Evolutionary conservation across 2,888 invertebrate genomes (phyloP), one percentile per base, ranked within the genome.

Genomic region (Nemotelus nigrinus): DNA sequence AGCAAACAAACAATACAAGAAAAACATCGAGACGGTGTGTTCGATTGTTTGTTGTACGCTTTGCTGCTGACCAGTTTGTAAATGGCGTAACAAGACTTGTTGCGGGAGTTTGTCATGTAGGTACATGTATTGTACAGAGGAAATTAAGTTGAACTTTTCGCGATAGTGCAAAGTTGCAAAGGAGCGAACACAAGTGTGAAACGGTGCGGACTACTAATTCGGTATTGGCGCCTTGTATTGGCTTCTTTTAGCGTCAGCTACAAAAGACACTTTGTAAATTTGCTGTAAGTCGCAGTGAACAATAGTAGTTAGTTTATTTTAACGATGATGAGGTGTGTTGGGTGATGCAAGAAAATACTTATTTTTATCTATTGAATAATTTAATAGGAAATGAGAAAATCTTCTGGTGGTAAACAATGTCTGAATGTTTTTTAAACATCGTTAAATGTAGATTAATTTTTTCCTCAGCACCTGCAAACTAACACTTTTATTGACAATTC

Each of bases 171-270:
- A 41, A 70, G 43, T 55, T 43, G 53, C 55, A 55, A 70, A 70
- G 41, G 3, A 55, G 55, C 45, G 10, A 70, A 70, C 55, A 55
- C 55, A 55, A 41, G 41, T 53, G 55, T 43, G 10, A 53, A 70
- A 55, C 70, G 43, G 70, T 70, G 70, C 53, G 55, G 44, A 55
- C 55, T 70, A 44, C 70, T 44, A 70, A 70, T 74, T 72, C 48
- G 74, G 60, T 50, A 63, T 74, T 74, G 74, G 74, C 74, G 74
- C 74, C 74, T 74, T 50, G 43, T 50, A 57, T 41, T 74, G 60
- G 10, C 48, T 55, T 74, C 57, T 60, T 44, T 48, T 2, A 50
- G 74, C 60, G 43, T 10, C 50, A n/a, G 25, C 47, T 43, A 58
- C 72, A 72, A 63, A 74, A 60, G 48, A 43, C 10, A 39, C 50